Conservation (phyloP, 2,113 vertebrate genomes). For the Ursus arctos region DNA sequence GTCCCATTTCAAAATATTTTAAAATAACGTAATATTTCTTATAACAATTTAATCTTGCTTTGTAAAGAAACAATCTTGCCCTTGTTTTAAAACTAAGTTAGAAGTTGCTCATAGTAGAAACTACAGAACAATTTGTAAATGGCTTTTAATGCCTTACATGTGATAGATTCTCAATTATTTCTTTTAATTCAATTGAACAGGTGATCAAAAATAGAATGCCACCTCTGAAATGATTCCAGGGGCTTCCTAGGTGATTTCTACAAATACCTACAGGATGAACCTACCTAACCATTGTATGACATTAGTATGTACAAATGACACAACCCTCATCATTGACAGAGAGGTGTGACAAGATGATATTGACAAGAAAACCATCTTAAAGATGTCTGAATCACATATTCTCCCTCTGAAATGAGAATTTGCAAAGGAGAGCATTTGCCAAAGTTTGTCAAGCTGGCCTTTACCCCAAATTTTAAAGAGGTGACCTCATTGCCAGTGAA, state of each 20-base stretch:
- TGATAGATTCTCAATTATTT: background rate
- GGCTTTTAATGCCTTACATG: background rate
- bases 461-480: conserved; percentile 45
- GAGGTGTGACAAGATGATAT: background rate
- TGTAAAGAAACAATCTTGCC: background rate
- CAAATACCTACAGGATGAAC: background rate
- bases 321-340: background rate
- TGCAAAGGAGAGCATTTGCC: conserved; percentile 2
- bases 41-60: background rate
- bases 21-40: background rate
- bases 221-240: background rate
- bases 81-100: background rate
- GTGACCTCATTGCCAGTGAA: conserved; percentile 43
- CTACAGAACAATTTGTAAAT: background rate
- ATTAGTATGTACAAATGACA: background rate
- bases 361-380: background rate
- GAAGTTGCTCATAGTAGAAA: background rate
- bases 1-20: conserved; percentile 27
- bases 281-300: background rate
- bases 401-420: background rate
- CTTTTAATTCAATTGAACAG: background rate
- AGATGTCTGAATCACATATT: background rate
- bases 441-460: background rate
- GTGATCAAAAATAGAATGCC: background rate
- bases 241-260: background rate